A percentile compares a stretch with the other conserved stretches of the same genome.
Conservation (phyloP, 2,797 vertebrate genomes). For the Champsocephalus gunnari region DNA sequence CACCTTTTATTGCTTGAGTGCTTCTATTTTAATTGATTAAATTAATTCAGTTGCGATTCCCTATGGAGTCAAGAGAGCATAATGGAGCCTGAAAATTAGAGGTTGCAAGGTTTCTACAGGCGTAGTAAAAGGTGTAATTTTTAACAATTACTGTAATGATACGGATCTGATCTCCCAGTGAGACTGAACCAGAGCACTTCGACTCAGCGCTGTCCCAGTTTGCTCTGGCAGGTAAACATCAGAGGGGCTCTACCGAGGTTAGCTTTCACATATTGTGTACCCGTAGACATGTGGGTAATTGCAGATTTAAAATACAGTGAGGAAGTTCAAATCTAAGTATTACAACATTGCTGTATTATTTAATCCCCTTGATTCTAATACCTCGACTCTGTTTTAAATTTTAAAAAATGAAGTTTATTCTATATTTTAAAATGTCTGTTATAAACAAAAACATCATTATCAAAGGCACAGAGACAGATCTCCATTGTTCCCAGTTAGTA, state of each 20-base stretch:
- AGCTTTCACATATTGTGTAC: slow-evolving; percentile 1
- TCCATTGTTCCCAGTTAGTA: not conserved
- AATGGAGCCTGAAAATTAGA: slow-evolving; percentile 68
- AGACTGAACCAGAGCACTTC: slow-evolving; percentile 29
- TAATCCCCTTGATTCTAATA: not conserved
- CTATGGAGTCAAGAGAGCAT: slow-evolving; percentile 70
- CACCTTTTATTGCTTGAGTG: slow-evolving; percentile 58
- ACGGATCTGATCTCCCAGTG: slow-evolving; percentile 50
- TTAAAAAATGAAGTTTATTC: too few species aligned
- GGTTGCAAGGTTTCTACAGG: slow-evolving; percentile 48
- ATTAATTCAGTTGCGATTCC: slow-evolving; percentile 74
- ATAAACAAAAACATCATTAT: not conserved
- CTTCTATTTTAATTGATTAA: slow-evolving; percentile 73
- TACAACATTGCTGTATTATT: slow-evolving; percentile 7
- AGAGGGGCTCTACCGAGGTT: not conserved
- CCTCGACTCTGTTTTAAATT: not conserved
- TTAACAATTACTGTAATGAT: slow-evolving; percentile 65
- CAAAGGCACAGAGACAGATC: not conserved
- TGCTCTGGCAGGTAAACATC: slow-evolving; percentile 28
- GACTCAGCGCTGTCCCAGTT: slow-evolving; percentile 11
- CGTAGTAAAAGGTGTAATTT: slow-evolving; percentile 67
- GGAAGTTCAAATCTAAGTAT: slow-evolving; percentile 13
- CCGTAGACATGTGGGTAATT: slow-evolving; percentile 17
- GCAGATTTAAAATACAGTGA: not conserved
- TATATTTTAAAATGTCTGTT: too few species aligned